Evolutionary conservation across 2,113 vertebrate species (phyloP), one percentile per base, ranked within the genome.

Genomic region (Hydropotes inermis): DNA sequence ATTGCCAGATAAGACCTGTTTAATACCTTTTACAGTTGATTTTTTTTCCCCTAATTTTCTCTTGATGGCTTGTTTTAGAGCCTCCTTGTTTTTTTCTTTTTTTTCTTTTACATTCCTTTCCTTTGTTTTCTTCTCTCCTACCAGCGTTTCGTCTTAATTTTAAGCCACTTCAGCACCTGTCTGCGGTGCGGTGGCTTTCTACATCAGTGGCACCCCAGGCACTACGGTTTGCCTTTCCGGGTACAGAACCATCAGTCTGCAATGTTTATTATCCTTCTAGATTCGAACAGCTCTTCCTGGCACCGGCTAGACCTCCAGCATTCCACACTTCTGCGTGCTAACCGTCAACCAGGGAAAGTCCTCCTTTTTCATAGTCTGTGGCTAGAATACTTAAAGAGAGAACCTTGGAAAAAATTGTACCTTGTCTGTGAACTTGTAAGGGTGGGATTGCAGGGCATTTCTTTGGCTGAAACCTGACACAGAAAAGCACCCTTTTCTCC

Each of bases 401-500:
- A 15, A 27, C 3, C 74, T 76, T 17, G 33, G 8, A 7, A 23
- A 15, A 15, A 55, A 52, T 47, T 0, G 1, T 2, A 5, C 11
- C 60, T 82, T 85, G 54, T 86, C 60, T 86, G 60, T 33, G 87
- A 76, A 64, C 90, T 5, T 45, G 39, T 36, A 58, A 27, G 28
- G 39, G 21, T 57, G 15, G 47, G 33, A 8, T 0, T 3, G 57
- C 64, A 90, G 76, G 57, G 33, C 5, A 2, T 74, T 28, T 81
- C 52, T 81, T 39, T 11, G 28, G 16, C 74, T 19, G n/a, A 58
- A 82, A 58, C 74, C 79, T 74, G 70, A 98, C 89, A 82, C 85
- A 78, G 54, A 61, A 30, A 89, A 95, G 8, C 61, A 39, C 50
- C 36, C 15, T 54, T 55, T 43, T 17, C 85, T 70, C 15, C 33